A percentile compares a stretch with the other conserved stretches of the same genome.
These are phyloP conservation scores for Nysson spinosus DNA, from an alignment of 2,888 invertebrate genomes.

Conservation along the genomic window DNA sequence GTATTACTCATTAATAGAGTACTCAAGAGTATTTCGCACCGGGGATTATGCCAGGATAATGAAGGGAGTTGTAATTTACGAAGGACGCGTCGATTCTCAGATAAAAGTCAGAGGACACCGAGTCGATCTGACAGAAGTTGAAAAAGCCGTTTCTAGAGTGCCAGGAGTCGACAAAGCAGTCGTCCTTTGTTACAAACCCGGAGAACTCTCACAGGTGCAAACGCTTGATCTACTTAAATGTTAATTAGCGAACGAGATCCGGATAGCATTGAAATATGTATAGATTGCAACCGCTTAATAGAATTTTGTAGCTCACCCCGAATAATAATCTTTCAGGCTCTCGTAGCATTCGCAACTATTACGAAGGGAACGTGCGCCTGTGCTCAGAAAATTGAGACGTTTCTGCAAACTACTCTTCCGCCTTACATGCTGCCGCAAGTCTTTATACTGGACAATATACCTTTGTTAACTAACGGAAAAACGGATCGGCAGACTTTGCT, in stretches of 20 bases:
- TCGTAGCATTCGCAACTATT: constrained; percentile 83
- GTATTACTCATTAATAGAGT: constrained; percentile 78
- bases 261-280: too few species aligned
- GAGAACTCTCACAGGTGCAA: constrained; percentile 79
- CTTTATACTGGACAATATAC: constrained; percentile 85
- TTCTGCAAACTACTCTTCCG: constrained; percentile 82
- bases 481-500: constrained; percentile 89
- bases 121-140: constrained; percentile 91
- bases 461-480: constrained; percentile 91
- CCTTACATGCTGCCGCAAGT: constrained; percentile 89
- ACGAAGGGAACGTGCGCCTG: constrained; percentile 74
- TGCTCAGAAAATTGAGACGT: constrained; percentile 83
- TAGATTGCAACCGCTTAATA: too few species aligned
- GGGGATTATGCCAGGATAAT: constrained; percentile 89
- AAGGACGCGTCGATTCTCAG: constrained; percentile 92
- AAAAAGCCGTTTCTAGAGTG: constrained; percentile 83
- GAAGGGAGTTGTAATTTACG: constrained; percentile 84
- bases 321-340: constrained; percentile 80
- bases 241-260: too few species aligned
- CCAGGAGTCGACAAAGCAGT: constrained; percentile 86
- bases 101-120: constrained; percentile 92
- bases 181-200: constrained; percentile 88
- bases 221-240: not conserved
- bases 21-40: constrained; percentile 87
- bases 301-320: too few species aligned